Percentiles rank a stretch among this genome's conserved stretches.
phyloP scores from a whole-genome alignment of 2,888 invertebrate genomes.

The Steinernema scapterisci region DNA sequence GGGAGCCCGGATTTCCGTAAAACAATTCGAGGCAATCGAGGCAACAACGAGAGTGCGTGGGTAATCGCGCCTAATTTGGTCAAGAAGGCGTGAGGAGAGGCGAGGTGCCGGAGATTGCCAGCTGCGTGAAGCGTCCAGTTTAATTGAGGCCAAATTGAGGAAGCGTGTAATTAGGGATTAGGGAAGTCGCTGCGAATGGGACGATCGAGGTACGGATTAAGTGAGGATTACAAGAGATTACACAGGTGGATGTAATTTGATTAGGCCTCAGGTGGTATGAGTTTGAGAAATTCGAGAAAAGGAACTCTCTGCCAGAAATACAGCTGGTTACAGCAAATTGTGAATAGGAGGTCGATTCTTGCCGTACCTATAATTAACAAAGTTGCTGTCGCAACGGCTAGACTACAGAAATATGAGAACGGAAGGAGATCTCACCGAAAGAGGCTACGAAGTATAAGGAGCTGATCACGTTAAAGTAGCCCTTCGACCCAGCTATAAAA shows the following conservation, averaged over 20 bases:
- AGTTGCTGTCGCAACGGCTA: too few species aligned
- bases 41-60: neutral
- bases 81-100: slow-evolving; percentile 32
- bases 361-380: too few species aligned
- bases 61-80: slow-evolving; percentile 26
- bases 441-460: too few species aligned
- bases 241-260: slow-evolving; percentile 29
- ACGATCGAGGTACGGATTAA: neutral
- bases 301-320: too few species aligned
- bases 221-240: slow-evolving; percentile 19
- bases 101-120: neutral
- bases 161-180: slow-evolving; percentile 28
- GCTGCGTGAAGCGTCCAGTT: slow-evolving; percentile 20
- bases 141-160: slow-evolving; percentile 11
- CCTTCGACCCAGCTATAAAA: too few species aligned
- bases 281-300: too few species aligned
- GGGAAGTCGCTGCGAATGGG: neutral
- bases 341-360: too few species aligned
- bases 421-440: too few species aligned
- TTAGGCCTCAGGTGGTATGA: slow-evolving; percentile 25
- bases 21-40: slow-evolving; percentile 22
- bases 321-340: too few species aligned
- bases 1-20: slow-evolving; percentile 9
- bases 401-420: too few species aligned
- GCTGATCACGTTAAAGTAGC: too few species aligned